These are phyloP conservation scores for Pseudomyrmex gracilis DNA, from an alignment of 1,140 invertebrate species.

Conservation along the genomic window DNA sequence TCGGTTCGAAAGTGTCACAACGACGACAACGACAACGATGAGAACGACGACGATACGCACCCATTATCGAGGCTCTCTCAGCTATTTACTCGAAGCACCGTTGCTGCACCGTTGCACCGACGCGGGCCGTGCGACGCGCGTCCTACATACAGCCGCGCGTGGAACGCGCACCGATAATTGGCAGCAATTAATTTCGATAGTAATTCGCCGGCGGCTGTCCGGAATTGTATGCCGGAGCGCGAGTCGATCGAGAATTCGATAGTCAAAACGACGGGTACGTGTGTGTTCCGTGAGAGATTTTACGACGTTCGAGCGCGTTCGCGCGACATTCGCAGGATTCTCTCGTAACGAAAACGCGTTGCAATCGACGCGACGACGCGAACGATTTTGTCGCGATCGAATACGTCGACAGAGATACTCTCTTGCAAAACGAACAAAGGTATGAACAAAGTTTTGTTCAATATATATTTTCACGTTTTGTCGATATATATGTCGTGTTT, in stretches of 20 bases:
- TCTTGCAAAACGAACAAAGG: background rate
- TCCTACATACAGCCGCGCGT: slow-evolving; percentile 66
- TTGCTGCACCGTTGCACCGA: slow-evolving; percentile 57
- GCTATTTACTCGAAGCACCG: slow-evolving; percentile 65
- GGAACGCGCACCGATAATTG: slow-evolving; percentile 78
- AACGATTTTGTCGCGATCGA: background rate
- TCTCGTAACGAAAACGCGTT: background rate
- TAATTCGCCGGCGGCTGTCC: slow-evolving; percentile 74
- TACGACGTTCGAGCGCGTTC: slow-evolving; percentile 75
- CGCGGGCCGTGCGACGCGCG: slow-evolving; percentile 24
- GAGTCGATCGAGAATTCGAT: slow-evolving; percentile 69
- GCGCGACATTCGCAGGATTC: slow-evolving; percentile 27
- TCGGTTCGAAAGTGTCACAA: slow-evolving; percentile 57
- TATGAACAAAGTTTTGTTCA: too few species aligned
- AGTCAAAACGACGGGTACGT: slow-evolving; percentile 3
- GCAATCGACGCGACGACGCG: background rate
- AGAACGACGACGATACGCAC: slow-evolving; percentile 31
- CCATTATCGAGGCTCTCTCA: slow-evolving; percentile 54
- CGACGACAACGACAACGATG: slow-evolving; percentile 13
- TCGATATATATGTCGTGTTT: too few species aligned
- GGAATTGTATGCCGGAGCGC: slow-evolving; percentile 20
- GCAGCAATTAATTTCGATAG: slow-evolving; percentile 83
- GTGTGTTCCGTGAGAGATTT: slow-evolving; percentile 19
- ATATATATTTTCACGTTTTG: too few species aligned
- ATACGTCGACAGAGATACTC: background rate